Evolutionary conservation across 2,888 invertebrate genomes (phyloP).

Genomic region (Lymantria monacha): DNA sequence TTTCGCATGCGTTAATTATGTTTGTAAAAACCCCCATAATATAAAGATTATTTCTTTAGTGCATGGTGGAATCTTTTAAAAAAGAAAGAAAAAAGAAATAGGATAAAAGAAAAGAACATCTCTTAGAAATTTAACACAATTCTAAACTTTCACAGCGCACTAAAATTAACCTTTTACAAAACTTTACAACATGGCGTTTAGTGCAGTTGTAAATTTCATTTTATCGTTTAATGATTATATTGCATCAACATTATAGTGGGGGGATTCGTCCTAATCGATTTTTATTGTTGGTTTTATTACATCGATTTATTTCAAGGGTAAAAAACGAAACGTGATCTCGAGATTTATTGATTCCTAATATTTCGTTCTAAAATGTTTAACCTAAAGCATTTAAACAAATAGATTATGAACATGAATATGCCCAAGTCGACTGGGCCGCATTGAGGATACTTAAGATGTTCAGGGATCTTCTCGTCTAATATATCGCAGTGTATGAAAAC

Average conservation of each 20-base stretch:
- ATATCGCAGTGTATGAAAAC: too few species aligned
- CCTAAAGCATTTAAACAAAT: too few species aligned
- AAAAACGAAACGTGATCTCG: neutral
- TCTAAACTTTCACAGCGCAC: slow-evolving; percentile 2
- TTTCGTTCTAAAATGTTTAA: neutral
- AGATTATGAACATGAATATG: too few species aligned
- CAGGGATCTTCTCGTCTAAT: too few species aligned
- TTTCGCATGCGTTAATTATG: too few species aligned
- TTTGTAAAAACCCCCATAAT: too few species aligned
- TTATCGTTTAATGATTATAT: slow-evolving; percentile 50
- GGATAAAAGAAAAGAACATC: too few species aligned
- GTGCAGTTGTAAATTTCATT: slow-evolving; percentile 43
- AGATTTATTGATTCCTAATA: slow-evolving; percentile 2
- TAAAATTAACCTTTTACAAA: slow-evolving; percentile 33
- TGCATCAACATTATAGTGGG: slow-evolving; percentile 26
- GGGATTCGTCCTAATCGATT: slow-evolving; percentile 39
- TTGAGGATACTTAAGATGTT: too few species aligned
- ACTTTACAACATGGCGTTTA: slow-evolving; percentile 25
- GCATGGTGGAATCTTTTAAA: too few species aligned
- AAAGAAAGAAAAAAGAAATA: too few species aligned
- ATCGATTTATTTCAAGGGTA: slow-evolving; percentile 10
- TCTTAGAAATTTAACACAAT: neutral
- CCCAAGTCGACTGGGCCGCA: too few species aligned
- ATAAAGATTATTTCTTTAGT: too few species aligned
- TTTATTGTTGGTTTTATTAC: slow-evolving; percentile 32